These are phyloP conservation scores for Bombus confusus DNA, from an alignment of 1,140 invertebrate genomes.

Conservation along the genomic window DNA sequence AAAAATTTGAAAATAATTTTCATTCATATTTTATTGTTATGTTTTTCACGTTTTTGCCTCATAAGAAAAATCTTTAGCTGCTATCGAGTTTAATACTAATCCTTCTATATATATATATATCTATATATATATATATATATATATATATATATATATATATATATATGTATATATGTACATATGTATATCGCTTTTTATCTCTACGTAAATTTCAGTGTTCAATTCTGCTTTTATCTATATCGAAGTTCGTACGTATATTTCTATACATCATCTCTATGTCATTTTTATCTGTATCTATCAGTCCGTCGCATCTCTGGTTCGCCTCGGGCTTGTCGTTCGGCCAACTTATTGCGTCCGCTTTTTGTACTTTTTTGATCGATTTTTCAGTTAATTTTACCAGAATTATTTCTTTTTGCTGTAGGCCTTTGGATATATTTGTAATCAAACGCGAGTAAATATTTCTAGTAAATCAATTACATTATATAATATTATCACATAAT, in stretches of 20 bases:
- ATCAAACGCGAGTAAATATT: background rate
- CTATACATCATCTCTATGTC: background rate
- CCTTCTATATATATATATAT: too few relatives aligned
- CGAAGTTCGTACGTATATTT: background rate
- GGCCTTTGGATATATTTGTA: too few relatives aligned
- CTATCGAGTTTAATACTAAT: background rate
- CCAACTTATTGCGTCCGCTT: background rate
- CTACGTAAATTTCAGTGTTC: background rate
- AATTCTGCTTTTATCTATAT: slow-evolving; percentile 5
- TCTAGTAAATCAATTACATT: background rate
- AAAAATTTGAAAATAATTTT: too few relatives aligned
- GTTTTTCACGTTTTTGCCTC: background rate
- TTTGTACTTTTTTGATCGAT: background rate
- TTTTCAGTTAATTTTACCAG: background rate
- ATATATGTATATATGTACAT: background rate
- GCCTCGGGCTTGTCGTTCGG: background rate
- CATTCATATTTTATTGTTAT: background rate
- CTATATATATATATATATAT: background rate
- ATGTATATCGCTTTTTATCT: slow-evolving; percentile 3
- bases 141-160: too few relatives aligned
- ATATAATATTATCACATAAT: background rate
- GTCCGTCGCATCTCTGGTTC: background rate
- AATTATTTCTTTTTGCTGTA: background rate
- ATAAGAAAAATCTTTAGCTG: background rate
- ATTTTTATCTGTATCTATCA: slow-evolving; percentile 26